phyloP scores from a whole-genome alignment of 2,888 invertebrate genomes.

The Cheiracanthium punctorium region DNA sequence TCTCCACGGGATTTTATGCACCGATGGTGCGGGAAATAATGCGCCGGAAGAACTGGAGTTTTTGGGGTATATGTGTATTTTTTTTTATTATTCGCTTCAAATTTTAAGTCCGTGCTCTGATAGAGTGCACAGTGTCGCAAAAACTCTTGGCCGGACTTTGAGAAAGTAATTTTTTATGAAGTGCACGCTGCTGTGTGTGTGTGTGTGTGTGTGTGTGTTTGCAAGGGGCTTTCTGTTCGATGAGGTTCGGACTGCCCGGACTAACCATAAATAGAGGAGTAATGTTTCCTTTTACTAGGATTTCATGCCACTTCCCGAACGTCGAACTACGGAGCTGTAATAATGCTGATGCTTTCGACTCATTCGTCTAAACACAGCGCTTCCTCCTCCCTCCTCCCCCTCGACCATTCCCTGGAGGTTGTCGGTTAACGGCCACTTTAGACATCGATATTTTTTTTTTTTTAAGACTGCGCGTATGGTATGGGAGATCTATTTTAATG shows the following conservation, averaged over 20 bases:
- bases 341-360: not conserved
- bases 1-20: constrained; percentile 69
- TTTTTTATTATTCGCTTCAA: constrained; percentile 30
- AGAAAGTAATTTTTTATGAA: constrained; percentile 61
- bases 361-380: too few species aligned
- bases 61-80: not conserved
- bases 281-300: constrained; percentile 7
- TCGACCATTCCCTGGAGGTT: too few species aligned
- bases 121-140: constrained; percentile 41
- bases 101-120: constrained; percentile 60
- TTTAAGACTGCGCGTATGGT: too few species aligned
- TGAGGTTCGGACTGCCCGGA: constrained; percentile 15
- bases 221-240: constrained; percentile 25
- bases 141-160: constrained; percentile 56
- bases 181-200: constrained; percentile 1
- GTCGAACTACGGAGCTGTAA: not conserved
- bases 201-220: not conserved
- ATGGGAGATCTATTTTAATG: too few species aligned
- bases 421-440: too few species aligned
- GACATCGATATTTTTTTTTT: too few species aligned
- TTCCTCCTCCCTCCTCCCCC: too few species aligned
- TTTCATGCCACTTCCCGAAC: not conserved
- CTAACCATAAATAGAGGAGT: constrained; percentile 3
- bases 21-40: constrained; percentile 69
- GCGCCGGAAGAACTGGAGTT: constrained; percentile 25